phyloP scores from a whole-genome alignment of 1,140 invertebrate genomes.

The Macrostomum lignano region DNA sequence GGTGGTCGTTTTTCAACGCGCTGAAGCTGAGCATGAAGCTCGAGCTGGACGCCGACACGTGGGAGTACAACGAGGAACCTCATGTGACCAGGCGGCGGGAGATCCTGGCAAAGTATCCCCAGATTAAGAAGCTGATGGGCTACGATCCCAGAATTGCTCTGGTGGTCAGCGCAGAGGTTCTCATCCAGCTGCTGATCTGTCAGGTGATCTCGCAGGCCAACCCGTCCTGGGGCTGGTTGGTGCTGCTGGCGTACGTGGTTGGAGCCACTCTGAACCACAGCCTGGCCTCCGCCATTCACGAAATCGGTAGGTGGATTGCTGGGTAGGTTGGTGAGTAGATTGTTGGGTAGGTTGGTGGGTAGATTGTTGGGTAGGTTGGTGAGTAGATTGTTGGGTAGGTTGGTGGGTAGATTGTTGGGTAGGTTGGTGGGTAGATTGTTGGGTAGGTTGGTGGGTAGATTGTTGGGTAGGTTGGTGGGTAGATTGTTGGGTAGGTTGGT shows the following conservation, averaged over 20 bases:
- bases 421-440: no score
- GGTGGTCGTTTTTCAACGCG: conserved; percentile 1
- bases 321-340: no score
- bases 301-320: no score
- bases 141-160: conserved; percentile 69
- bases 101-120: conserved; percentile 75
- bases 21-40: not conserved
- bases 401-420: no score
- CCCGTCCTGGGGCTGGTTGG: conserved; percentile 12
- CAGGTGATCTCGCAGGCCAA: conserved; percentile 18
- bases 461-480: no score
- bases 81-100: conserved; percentile 69
- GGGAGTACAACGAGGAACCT: conserved; percentile 61
- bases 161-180: conserved; percentile 51
- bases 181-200: conserved; percentile 15
- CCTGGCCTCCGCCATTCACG: conserved; percentile 21
- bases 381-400: no score
- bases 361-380: no score
- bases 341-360: no score
- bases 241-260: conserved; percentile 23
- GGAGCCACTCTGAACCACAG: conserved; percentile 24
- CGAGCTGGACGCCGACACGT: not conserved
- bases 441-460: no score
- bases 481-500: no score
- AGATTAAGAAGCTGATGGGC: conserved; percentile 78